Percentiles rank a stretch among this genome's conserved stretches.
phyloP scores from a whole-genome alignment of 2,797 vertebrate species.

The Bradypodion ventrale region DNA sequence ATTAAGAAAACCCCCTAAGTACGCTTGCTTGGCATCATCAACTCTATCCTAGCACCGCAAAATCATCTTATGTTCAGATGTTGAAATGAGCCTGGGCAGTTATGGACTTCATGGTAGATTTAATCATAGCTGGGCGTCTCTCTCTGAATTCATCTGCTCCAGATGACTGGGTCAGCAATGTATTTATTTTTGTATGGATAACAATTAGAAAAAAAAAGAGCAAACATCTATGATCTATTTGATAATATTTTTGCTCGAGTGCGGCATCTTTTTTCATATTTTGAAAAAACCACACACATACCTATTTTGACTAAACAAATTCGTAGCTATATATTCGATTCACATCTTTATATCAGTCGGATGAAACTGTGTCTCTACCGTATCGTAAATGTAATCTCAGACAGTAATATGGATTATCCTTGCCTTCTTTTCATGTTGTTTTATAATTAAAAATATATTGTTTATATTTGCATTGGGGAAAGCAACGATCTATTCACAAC shows the following conservation, averaged over 20 bases:
- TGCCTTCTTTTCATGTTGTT: not conserved
- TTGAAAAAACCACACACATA: not conserved
- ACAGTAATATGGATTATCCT: not conserved
- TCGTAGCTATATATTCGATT: not conserved
- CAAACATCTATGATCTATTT: not conserved
- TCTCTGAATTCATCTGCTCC: conserved; percentile 21
- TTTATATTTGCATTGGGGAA: not conserved
- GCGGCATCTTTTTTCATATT: not conserved
- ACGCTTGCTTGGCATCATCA: conserved; percentile 21
- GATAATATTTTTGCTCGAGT: not conserved
- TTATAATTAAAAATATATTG: not conserved
- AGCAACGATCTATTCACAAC: not conserved
- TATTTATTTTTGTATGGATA: not conserved
- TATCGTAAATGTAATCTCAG: not conserved
- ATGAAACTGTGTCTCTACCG: not conserved
- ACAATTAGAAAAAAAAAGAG: not conserved
- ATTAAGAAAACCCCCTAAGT: conserved; percentile 5
- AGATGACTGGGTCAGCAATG: conserved; percentile 17
- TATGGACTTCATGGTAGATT: conserved; percentile 19
- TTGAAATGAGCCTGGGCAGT: conserved; percentile 14
- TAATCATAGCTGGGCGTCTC: not conserved
- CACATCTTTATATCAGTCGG: not conserved
- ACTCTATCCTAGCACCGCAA: not conserved
- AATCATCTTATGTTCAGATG: conserved; percentile 28
- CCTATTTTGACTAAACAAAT: not conserved